Conservation (phyloP, 2,113 vertebrate genomes). For the Entelurus aequoreus region DNA sequence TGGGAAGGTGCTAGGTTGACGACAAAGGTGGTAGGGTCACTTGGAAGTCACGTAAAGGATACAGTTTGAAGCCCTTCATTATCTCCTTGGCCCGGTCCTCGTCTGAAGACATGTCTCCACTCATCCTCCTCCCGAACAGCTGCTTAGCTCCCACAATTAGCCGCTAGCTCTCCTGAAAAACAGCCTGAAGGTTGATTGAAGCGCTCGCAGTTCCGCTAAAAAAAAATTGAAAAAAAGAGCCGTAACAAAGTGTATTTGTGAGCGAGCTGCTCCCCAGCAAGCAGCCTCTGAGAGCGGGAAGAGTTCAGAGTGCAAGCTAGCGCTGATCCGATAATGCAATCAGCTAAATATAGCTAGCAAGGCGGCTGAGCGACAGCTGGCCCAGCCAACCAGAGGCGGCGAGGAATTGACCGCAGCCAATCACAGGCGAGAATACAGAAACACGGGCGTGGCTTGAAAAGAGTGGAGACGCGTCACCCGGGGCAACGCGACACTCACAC, state of each 20-base stretch:
- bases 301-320: conserved; percentile 31
- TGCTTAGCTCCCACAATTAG: no score
- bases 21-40: no score
- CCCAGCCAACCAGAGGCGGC: conserved; percentile 22
- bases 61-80: conserved; percentile 77
- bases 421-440: conserved; percentile 13
- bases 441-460: conserved; percentile 32
- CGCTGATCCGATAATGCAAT: conserved; percentile 71
- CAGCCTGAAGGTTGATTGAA: conserved; percentile 28
- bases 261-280: conserved; percentile 8
- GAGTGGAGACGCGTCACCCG: conserved; percentile 65
- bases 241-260: conserved; percentile 1
- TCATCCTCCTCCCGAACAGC: neutral
- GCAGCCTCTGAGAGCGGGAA: conserved; percentile 8
- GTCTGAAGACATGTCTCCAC: conserved; percentile 71
- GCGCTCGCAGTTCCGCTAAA: conserved; percentile 21
- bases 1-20: neutral
- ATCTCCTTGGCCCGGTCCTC: conserved; percentile 80
- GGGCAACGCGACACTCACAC: conserved; percentile 52
- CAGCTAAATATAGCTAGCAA: conserved; percentile 66
- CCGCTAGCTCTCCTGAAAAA: conserved; percentile 4
- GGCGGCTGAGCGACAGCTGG: conserved; percentile 32
- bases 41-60: conserved; percentile 60
- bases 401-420: conserved; percentile 33
- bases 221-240: neutral